These are phyloP conservation scores for Amblyjoppa proteus DNA, from an alignment of 2,888 invertebrate species.

Conservation along the genomic window DNA sequence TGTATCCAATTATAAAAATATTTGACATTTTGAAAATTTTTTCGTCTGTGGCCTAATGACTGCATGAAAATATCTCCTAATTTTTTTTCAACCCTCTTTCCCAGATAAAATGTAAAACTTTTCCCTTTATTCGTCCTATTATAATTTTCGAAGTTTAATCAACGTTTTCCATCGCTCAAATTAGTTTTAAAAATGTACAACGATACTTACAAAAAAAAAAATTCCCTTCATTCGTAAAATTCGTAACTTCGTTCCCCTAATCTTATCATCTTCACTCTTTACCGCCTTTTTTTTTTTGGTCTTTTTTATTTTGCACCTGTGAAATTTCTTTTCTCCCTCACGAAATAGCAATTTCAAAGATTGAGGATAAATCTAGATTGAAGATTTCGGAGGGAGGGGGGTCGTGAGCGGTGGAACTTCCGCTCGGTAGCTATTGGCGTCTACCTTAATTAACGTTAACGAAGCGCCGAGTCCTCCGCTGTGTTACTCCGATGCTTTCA, in stretches of 20 bases:
- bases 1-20: not conserved
- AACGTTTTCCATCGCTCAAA: not conserved
- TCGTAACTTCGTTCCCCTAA: not conserved
- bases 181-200: not conserved
- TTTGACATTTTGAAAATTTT: not conserved
- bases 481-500: constrained; percentile 25
- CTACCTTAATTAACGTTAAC: constrained; percentile 80
- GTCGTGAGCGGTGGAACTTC: not conserved
- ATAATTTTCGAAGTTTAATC: not conserved
- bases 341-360: constrained; percentile 28
- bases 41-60: not conserved
- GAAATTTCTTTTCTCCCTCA: constrained; percentile 6
- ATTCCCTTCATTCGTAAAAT: not conserved
- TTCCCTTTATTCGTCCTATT: not conserved
- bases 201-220: not conserved
- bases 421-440: constrained; percentile 57
- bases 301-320: not conserved
- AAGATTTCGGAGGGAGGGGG: not conserved
- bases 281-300: not conserved
- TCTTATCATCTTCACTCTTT: not conserved
- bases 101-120: too few species aligned
- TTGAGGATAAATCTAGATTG: constrained; percentile 16
- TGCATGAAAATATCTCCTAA: too few species aligned
- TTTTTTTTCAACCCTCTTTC: too few species aligned
- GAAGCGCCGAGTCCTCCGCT: constrained; percentile 68